Evolutionary conservation across 2,113 vertebrate genomes (phyloP).

Genomic region (Pachycephala philippinensis): DNA sequence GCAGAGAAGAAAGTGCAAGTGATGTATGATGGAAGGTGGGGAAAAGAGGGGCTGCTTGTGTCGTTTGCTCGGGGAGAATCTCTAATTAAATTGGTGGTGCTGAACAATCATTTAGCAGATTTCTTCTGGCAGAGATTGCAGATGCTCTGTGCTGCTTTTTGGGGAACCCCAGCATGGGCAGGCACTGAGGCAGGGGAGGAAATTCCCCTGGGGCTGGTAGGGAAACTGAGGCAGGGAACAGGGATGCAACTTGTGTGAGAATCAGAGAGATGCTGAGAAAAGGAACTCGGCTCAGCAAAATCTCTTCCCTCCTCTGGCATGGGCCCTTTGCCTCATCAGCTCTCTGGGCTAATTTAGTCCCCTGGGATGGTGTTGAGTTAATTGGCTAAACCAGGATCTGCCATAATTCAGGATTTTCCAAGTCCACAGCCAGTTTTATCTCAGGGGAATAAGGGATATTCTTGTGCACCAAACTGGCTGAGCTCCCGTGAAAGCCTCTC

Average conservation of each 20-base stretch:
- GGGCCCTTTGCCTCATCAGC: neutral
- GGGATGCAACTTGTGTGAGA: fast-evolving
- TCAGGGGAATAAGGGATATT: neutral
- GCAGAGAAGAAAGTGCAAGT: neutral
- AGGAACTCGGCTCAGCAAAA: neutral
- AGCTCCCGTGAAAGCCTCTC: neutral
- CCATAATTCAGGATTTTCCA: neutral
- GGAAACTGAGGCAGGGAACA: neutral
- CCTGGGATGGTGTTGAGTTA: fast-evolving
- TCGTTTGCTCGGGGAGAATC: fast-evolving
- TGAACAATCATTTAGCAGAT: neutral
- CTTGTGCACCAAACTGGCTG: neutral
- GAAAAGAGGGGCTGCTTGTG: too few species aligned
- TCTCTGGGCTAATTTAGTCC: neutral
- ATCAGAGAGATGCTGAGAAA: neutral
- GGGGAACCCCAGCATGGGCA: neutral
- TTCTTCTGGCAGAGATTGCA: neutral
- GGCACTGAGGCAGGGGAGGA: neutral
- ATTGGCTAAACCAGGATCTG: neutral
- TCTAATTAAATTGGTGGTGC: neutral
- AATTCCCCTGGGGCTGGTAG: neutral
- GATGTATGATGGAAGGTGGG: neutral
- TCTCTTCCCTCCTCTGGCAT: neutral
- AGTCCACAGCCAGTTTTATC: neutral
- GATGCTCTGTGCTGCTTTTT: neutral